Percentiles rank a stretch among this genome's conserved stretches.
Evolutionary conservation across 1,140 invertebrate species (phyloP).

Genomic region (Galleria mellonella): DNA sequence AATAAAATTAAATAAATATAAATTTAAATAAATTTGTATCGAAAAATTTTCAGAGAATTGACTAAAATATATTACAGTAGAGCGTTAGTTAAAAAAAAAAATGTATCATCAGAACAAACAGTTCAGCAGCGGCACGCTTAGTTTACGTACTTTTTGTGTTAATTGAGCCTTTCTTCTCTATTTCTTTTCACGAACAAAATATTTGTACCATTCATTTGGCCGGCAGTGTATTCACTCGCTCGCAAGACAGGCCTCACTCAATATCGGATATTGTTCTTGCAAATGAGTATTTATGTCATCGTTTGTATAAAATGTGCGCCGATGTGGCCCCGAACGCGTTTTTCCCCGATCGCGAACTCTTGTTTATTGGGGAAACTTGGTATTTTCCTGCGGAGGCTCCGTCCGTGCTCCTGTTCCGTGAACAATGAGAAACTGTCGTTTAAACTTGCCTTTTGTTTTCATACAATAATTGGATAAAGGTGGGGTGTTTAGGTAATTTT

Average conservation of each 20-base stretch:
- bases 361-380: constrained; percentile 48
- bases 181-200: no score
- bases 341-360: constrained; percentile 31
- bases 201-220: constrained; percentile 20
- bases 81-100: no score
- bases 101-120: no score
- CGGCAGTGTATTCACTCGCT: constrained; percentile 28
- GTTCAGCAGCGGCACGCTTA: no score
- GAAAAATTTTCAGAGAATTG: no score
- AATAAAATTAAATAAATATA: no score
- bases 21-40: no score
- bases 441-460: constrained; percentile 15
- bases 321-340: constrained; percentile 34
- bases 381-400: constrained; percentile 25
- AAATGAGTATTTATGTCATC: constrained; percentile 72
- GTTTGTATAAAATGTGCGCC: constrained; percentile 64
- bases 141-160: no score
- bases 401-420: constrained; percentile 1
- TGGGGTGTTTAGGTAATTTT: no score
- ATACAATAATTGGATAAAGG: constrained; percentile 4
- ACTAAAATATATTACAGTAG: no score
- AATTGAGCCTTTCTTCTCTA: no score
- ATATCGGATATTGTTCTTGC: constrained; percentile 72
- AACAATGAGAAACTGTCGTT: background rate
- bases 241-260: constrained; percentile 68